Evolutionary conservation across 2,888 invertebrate genomes (phyloP).

Genomic region (Scotopteryx bipunctaria): DNA sequence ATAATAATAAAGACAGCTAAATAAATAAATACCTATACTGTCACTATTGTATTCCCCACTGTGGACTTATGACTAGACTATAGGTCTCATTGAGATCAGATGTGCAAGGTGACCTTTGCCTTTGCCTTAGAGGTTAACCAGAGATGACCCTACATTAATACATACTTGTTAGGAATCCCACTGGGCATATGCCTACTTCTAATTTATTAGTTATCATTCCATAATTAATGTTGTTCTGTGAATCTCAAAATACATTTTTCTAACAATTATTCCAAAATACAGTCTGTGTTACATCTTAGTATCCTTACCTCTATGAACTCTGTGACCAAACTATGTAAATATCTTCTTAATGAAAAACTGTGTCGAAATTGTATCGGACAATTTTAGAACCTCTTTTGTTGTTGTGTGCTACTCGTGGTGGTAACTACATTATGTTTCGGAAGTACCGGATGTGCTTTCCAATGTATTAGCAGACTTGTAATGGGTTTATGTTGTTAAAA

Average conservation of each 20-base stretch:
- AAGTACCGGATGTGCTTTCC: conserved; percentile 3
- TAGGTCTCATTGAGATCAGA: no score
- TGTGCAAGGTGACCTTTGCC: neutral
- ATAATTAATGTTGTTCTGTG: no score
- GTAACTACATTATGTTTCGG: neutral
- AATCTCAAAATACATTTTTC: no score
- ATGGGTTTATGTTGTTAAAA: conserved; percentile 27
- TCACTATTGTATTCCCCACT: neutral
- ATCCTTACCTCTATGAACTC: no score
- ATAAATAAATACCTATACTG: conserved; percentile 16
- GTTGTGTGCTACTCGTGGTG: neutral
- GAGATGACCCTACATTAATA: no score
- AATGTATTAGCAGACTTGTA: conserved; percentile 10
- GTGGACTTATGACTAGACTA: neutral
- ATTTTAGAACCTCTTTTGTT: conserved; percentile 8
- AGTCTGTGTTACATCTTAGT: no score
- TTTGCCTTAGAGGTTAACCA: no score
- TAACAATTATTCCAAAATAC: no score
- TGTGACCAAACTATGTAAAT: neutral
- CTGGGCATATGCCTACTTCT: no score
- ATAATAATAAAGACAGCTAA: conserved; percentile 38
- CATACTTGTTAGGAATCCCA: no score
- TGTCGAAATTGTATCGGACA: neutral
- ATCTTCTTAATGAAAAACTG: neutral
- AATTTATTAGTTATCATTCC: no score